Evolutionary conservation across 2,888 invertebrate species (phyloP), one percentile per base, ranked within the genome.

Genomic region (Trichogramma dendrolimi): DNA sequence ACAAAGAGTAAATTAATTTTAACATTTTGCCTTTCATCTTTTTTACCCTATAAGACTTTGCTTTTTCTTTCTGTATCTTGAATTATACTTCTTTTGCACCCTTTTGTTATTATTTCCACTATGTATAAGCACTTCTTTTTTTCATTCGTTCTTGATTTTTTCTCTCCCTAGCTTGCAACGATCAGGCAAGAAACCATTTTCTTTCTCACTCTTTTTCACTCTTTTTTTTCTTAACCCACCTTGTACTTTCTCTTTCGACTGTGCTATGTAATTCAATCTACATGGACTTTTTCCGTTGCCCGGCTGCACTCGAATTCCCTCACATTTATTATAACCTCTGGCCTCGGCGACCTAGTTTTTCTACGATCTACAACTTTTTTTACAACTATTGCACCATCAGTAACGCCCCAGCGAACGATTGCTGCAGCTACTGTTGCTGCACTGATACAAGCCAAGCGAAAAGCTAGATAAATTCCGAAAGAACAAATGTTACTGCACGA

Each of bases 401-500:
- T 27, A 27, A 27, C 58, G 49, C 42, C 40, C 14, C 61, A 53
- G 53, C 53, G 53, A 43, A 57, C 57, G 55, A 56, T 61, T 42
- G 40, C 47, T 39, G 44, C 58, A 11, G 10, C 46, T 10, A n/a
- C n/a, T 14, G 8, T 14, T 5, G n/a, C 27, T 3, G 55, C 8
- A 7, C 41, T 27, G 14, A 38, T 41, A 14, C 58, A 47, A 61
- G 56, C 56, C 47, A 56, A 54, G 53, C 56, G 61, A 61, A 61
- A 61, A 61, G 57, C 61, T 61, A 57, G 61, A 61, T 57, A 61
- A 61, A 61, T 61, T 57, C 53, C 52, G 48, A 52, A 27, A 49
- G 53, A 57, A 52, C 42, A 61, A 57, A 56, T 48, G 42, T 56
- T 8, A 39, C n/a, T 27, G 38, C 55, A 10, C 46, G 10, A 44